phyloP scores from a whole-genome alignment of 2,797 vertebrate genomes.

The Passerculus sandwichensis region DNA sequence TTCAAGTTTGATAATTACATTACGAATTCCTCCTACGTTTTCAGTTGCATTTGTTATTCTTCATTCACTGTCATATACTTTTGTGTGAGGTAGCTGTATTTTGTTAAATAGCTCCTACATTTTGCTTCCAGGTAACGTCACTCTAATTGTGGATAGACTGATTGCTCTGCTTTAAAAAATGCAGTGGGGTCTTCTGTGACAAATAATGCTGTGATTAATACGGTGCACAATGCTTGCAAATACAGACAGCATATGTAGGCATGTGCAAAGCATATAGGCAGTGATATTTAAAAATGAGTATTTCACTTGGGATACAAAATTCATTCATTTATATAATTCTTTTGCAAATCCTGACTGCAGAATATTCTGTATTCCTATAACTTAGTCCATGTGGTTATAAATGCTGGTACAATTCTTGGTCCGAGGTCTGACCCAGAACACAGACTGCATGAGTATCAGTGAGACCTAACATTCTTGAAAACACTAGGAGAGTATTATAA shows the following conservation, averaged over 20 bases:
- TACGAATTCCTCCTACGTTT: slow-evolving; percentile 48
- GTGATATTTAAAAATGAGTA: neutral
- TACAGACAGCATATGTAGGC: neutral
- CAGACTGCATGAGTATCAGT: neutral
- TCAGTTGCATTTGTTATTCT: slow-evolving; percentile 37
- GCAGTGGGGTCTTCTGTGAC: neutral
- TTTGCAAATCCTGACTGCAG: neutral
- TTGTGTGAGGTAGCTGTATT: slow-evolving; percentile 18
- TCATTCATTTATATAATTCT: neutral
- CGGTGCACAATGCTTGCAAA: neutral
- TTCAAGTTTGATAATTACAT: slow-evolving; percentile 47
- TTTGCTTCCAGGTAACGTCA: neutral
- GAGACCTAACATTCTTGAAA: neutral
- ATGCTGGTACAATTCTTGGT: neutral
- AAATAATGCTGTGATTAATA: neutral
- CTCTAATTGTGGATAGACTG: neutral
- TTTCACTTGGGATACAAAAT: neutral
- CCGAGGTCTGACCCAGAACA: neutral
- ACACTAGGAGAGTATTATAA: neutral
- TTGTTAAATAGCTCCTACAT: slow-evolving; percentile 33
- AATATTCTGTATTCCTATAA: neutral
- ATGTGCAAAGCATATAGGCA: neutral
- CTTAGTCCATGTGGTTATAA: neutral
- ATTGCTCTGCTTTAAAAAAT: slow-evolving; percentile 12
- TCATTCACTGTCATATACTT: neutral